A percentile compares a stretch with the other conserved stretches of the same genome.
These are phyloP conservation scores for Sandelia bainsii DNA, from an alignment of 2,797 vertebrate genomes.

Conservation along the genomic window DNA sequence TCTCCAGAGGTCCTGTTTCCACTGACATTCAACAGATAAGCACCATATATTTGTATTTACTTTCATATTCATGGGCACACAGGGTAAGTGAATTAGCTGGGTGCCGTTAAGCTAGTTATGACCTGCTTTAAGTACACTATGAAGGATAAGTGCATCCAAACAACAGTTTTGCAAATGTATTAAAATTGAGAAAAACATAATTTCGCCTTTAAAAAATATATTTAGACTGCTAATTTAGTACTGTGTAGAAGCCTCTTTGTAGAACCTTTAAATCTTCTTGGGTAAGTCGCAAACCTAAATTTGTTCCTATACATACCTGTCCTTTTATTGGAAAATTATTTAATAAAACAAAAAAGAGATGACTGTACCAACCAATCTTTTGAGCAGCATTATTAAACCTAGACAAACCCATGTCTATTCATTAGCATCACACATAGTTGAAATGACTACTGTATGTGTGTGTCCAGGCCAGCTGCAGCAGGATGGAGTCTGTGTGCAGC, in stretches of 20 bases:
- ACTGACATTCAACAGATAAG: constrained; percentile 28
- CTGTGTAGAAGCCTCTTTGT: too few relatives aligned
- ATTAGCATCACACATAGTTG: not conserved
- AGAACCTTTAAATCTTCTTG: too few relatives aligned
- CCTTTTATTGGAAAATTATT: too few relatives aligned
- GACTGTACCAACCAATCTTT: too few relatives aligned
- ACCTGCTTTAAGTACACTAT: not conserved
- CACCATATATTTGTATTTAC: not conserved
- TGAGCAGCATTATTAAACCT: too few relatives aligned
- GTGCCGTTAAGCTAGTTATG: not conserved
- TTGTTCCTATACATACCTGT: too few relatives aligned
- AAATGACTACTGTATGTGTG: constrained; percentile 26
- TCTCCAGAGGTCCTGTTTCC: constrained; percentile 1
- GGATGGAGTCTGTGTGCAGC: constrained; percentile 85
- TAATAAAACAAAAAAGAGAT: too few relatives aligned
- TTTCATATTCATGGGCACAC: too few relatives aligned
- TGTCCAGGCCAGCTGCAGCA: constrained; percentile 85
- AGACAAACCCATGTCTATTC: not conserved
- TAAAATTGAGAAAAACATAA: too few relatives aligned
- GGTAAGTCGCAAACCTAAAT: too few relatives aligned
- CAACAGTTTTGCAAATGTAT: not conserved
- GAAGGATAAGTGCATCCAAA: not conserved
- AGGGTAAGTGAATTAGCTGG: not conserved
- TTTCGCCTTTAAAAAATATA: too few relatives aligned
- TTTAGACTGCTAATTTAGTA: too few relatives aligned